Evolutionary conservation across 1,140 invertebrate genomes (phyloP).

Genomic region (Lepidurus couesii): DNA sequence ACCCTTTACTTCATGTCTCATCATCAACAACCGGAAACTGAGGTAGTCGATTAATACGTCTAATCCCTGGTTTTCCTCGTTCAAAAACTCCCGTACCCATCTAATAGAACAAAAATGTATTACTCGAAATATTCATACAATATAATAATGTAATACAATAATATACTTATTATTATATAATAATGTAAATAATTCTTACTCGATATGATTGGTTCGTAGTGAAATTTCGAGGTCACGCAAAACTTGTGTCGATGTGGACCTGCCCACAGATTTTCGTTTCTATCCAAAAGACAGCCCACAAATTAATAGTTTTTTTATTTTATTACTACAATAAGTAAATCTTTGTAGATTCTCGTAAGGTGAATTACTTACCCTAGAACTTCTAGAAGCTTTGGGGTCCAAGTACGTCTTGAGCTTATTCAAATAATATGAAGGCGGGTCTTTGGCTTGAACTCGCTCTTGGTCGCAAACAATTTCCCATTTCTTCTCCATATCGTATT

Average conservation of each 20-base stretch:
- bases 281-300: constrained; percentile 56
- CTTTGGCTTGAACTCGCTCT: constrained; percentile 95
- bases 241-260: constrained; percentile 96
- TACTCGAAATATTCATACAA: background rate
- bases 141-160: too few species aligned
- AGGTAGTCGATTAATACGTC: constrained; percentile 96
- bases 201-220: constrained; percentile 95
- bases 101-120: constrained; percentile 51
- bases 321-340: background rate
- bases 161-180: background rate
- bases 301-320: constrained; percentile 23
- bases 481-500: constrained; percentile 97
- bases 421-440: constrained; percentile 90
- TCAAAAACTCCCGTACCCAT: constrained; percentile 97
- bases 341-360: background rate
- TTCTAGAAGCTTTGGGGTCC: constrained; percentile 89
- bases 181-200: constrained; percentile 57
- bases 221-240: constrained; percentile 97
- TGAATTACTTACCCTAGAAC: constrained; percentile 69
- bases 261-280: constrained; percentile 94
- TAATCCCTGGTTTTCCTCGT: constrained; percentile 90
- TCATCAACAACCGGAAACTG: constrained; percentile 85
- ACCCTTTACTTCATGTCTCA: constrained; percentile 50
- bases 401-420: constrained; percentile 88
- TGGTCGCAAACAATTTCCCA: constrained; percentile 99